Percentiles rank a stretch among this genome's conserved stretches.
Evolutionary conservation across 2,888 invertebrate species (phyloP).

Genomic region (Synergus laeviventris): DNA sequence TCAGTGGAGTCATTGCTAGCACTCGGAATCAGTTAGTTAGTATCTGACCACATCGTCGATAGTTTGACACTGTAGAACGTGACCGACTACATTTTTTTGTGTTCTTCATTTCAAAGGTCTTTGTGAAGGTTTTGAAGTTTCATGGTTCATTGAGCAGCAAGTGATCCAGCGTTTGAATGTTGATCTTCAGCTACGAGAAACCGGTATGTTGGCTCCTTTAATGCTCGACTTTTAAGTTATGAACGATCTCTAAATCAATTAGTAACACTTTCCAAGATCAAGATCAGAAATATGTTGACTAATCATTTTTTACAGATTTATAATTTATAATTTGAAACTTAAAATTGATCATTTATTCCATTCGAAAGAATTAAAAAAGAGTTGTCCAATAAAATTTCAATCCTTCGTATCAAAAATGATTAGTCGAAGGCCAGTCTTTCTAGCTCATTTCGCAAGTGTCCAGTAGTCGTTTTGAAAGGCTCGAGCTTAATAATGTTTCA

Average conservation of each 20-base stretch:
- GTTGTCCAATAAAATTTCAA: background rate
- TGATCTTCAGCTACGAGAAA: slow-evolving; percentile 25
- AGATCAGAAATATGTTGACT: background rate
- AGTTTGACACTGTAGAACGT: slow-evolving; percentile 11
- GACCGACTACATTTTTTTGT: background rate
- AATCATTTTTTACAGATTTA: background rate
- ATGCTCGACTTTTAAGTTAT: background rate
- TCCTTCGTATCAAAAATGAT: background rate
- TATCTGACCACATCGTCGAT: slow-evolving; percentile 27
- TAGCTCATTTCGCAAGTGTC: background rate
- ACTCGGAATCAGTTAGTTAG: slow-evolving; percentile 57
- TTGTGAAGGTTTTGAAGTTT: background rate
- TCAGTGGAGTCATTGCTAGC: slow-evolving; percentile 44
- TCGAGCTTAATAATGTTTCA: background rate
- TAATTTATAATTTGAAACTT: background rate
- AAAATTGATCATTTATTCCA: too few relatives aligned
- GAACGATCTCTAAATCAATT: background rate
- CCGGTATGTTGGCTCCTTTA: background rate
- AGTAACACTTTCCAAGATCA: background rate
- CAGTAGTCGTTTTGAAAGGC: slow-evolving; percentile 1
- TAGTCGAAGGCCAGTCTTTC: slow-evolving; percentile 7
- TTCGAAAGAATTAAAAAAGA: background rate
- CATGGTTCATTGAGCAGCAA: background rate
- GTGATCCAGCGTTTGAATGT: background rate
- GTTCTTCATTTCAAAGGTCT: background rate